Conservation (phyloP, 2,113 vertebrate genomes). For the Xiphophorus hellerii region DNA sequence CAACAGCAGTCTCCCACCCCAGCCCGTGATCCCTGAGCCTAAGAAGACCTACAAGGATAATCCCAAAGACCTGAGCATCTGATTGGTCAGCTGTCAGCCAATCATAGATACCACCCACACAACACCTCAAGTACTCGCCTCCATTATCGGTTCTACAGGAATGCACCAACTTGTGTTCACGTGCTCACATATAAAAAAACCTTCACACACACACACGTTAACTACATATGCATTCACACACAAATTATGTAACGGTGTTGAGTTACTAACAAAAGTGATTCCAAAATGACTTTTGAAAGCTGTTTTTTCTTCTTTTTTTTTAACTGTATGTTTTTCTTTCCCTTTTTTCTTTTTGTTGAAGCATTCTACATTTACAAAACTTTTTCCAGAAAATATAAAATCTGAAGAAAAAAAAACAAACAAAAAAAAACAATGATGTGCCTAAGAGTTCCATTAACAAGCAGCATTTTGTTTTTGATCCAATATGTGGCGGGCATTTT, state of each 20-base stretch:
- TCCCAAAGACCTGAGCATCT: slow-evolving; percentile 98
- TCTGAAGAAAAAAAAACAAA: slow-evolving; percentile 79
- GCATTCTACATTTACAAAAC: slow-evolving; percentile 75
- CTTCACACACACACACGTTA: neutral
- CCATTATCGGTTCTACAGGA: slow-evolving; percentile 52
- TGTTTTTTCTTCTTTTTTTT: slow-evolving; percentile 54
- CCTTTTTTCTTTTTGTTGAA: slow-evolving; percentile 50
- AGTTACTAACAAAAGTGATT: slow-evolving; percentile 74
- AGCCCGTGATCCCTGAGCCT: slow-evolving; percentile 80
- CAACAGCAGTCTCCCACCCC: slow-evolving; percentile 68
- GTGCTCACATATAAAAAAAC: slow-evolving; percentile 3
- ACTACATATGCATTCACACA: slow-evolving; percentile 21
- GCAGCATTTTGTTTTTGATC: slow-evolving; percentile 59
- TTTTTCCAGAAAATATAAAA: slow-evolving; percentile 82
- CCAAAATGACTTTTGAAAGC: slow-evolving; percentile 72
- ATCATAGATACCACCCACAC: slow-evolving; percentile 43
- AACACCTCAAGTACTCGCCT: slow-evolving; percentile 59
- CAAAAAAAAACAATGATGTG: slow-evolving; percentile 82
- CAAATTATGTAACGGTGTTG: slow-evolving; percentile 62
- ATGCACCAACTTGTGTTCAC: slow-evolving; percentile 38
- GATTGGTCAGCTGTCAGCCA: slow-evolving; percentile 69
- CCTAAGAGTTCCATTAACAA: slow-evolving; percentile 84
- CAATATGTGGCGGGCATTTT: slow-evolving; percentile 74
- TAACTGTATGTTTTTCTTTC: slow-evolving; percentile 40
- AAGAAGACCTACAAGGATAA: slow-evolving; percentile 90